phyloP scores from a whole-genome alignment of 2,113 vertebrate species.

The Gallinago paraguaiae region DNA sequence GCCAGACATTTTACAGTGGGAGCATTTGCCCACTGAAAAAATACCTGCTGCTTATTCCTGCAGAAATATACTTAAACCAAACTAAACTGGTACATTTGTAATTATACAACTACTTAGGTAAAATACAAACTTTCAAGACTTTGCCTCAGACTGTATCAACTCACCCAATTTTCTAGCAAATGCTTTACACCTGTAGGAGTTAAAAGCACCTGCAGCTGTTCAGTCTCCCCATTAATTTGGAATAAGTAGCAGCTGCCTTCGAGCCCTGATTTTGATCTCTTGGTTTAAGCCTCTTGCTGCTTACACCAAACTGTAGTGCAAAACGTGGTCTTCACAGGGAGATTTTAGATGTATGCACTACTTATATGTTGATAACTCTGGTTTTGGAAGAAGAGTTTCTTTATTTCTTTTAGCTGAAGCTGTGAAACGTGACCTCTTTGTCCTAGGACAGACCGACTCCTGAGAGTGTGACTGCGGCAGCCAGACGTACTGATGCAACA shows the following conservation, averaged over 20 bases:
- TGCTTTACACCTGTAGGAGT: neutral
- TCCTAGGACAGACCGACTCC: neutral
- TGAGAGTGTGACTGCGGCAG: rapidly evolving
- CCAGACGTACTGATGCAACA: neutral
- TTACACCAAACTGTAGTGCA: neutral
- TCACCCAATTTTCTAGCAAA: neutral
- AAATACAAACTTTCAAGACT: neutral
- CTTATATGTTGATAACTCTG: neutral
- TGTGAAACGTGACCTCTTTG: neutral
- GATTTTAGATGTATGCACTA: neutral
- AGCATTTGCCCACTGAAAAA: neutral
- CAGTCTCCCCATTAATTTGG: neutral
- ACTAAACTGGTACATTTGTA: neutral
- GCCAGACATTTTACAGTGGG: neutral
- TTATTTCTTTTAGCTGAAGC: neutral
- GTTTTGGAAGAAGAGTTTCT: neutral
- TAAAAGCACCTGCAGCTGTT: neutral
- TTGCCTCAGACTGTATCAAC: neutral
- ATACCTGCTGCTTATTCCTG: neutral
- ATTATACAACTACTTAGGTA: neutral
- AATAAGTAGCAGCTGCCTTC: neutral
- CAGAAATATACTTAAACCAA: neutral
- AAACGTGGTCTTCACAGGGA: neutral
- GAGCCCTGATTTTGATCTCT: neutral
- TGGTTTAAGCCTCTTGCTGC: neutral